These are phyloP conservation scores for Macaria notata DNA, from an alignment of 2,888 invertebrate species.

Conservation along the genomic window DNA sequence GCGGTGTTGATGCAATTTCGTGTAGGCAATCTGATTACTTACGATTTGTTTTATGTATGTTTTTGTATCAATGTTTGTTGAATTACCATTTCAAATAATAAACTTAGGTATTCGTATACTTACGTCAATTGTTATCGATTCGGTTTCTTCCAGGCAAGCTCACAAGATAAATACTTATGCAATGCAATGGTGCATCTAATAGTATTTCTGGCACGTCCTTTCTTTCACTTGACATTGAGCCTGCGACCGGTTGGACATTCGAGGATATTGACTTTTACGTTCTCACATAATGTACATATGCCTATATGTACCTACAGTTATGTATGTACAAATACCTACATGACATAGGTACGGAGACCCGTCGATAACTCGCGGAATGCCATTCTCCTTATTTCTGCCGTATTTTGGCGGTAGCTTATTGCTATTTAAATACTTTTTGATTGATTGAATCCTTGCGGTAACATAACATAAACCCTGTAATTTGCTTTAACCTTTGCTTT, in stretches of 20 bases:
- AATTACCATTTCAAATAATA: no score
- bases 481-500: no score
- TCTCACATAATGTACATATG: slow-evolving; percentile 2
- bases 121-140: no score
- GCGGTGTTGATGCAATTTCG: no score
- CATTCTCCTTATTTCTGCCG: slow-evolving; percentile 12
- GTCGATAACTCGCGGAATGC: background rate
- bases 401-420: slow-evolving; percentile 1
- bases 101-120: no score
- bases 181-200: slow-evolving; percentile 38
- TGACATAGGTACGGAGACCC: slow-evolving; percentile 10
- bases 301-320: background rate
- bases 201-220: slow-evolving; percentile 57
- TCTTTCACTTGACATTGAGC: slow-evolving; percentile 78
- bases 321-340: slow-evolving; percentile 1
- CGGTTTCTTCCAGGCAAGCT: no score
- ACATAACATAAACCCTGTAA: no score
- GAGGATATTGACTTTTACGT: slow-evolving; percentile 60
- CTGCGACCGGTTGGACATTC: slow-evolving; percentile 55
- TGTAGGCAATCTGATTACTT: background rate
- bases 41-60: background rate
- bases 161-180: no score
- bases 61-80: background rate
- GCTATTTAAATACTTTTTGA: background rate
- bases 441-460: no score